Evolutionary conservation across 2,113 vertebrate genomes (phyloP).

Genomic region (Triplophysa tibetana): DNA sequence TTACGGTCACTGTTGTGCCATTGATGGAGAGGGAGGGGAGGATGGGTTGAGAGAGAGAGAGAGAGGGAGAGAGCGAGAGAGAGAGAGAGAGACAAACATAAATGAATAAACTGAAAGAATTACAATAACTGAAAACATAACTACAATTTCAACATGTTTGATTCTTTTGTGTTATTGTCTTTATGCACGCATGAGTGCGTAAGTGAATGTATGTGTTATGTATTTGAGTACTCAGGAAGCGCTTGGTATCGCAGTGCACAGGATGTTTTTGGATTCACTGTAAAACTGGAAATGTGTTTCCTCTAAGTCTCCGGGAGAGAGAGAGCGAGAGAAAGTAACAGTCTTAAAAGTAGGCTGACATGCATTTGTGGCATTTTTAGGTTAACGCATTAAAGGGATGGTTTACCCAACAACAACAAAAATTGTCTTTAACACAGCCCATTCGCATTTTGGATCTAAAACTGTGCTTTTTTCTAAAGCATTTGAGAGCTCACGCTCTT

Average conservation of each 20-base stretch:
- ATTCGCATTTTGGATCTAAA: no score
- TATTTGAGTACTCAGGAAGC: conserved; percentile 54
- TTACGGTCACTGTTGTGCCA: conserved; percentile 1
- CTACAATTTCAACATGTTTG: neutral
- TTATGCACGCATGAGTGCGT: conserved; percentile 25
- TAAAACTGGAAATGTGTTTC: conserved; percentile 63
- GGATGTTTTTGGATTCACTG: conserved; percentile 59
- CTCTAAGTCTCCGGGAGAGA: conserved; percentile 39
- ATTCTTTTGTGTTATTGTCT: conserved; percentile 4
- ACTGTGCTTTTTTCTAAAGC: no score
- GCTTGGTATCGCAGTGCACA: conserved; percentile 46
- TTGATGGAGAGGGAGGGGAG: neutral
- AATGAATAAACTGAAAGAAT: no score
- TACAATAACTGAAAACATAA: no score
- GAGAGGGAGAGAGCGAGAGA: neutral
- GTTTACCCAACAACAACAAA: neutral
- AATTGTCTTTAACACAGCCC: no score
- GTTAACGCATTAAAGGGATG: neutral
- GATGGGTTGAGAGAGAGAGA: neutral
- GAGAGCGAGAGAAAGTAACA: neutral
- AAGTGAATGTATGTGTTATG: neutral
- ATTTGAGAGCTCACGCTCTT: no score
- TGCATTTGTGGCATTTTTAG: neutral
- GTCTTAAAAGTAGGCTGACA: neutral
- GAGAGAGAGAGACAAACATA: neutral